Base-by-base conservation (phyloP, 2,888 invertebrate species). In the Drosophila nr. fundita region DNA sequence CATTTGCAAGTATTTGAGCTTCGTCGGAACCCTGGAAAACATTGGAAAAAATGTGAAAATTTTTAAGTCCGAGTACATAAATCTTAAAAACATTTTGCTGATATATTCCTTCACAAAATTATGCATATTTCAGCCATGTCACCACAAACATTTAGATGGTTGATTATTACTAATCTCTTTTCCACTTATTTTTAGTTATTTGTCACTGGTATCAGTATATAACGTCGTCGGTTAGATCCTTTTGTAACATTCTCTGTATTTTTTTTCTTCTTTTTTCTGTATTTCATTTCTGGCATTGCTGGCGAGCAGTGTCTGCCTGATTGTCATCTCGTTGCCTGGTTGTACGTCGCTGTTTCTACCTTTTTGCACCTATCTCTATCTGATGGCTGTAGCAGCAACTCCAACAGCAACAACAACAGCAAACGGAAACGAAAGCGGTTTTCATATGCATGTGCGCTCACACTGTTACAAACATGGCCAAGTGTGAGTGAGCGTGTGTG, bases 351-450 rank as follows among this genome's bases (percentile, higher is more conserved):
- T 52, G 82, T 76, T 87, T 75, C 75, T 63, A 75, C 69, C 73
- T 83, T 84, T 88, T 86, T 89, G 76, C 84, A 85, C 87, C 84
- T 89, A 78, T 82, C 73, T 77, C 68, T 84, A 87, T 82, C 85
- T 84, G 85, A 86, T 84, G 89, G 73, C 70, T 70, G 57, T 65
- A 66, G 62, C 74, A 76, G 45, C 75, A 82, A 24, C 53, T 59
- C 7, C 49, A 63, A 18, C 58, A 60, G 7, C 55, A 67, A 40
- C 45, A 73, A 11, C 48, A 61, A 40, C 32, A 60, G 24, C 48
- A 73, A 34, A 89, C 90, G 88, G 87, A 87, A 89, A 90, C 89
- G 90, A 85, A 85, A 89, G 90, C 88, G 88, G 89, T 90, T 90
- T 87, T 87, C 73, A 82, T 83, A 90, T 89, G 90, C 87, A 90